Percentiles rank a stretch among this genome's conserved stretches.
These are phyloP conservation scores for Apostichopus parvimensis DNA, from an alignment of 35 echinoderm and acorn worm genomes.

Conservation along the genomic window DNA sequence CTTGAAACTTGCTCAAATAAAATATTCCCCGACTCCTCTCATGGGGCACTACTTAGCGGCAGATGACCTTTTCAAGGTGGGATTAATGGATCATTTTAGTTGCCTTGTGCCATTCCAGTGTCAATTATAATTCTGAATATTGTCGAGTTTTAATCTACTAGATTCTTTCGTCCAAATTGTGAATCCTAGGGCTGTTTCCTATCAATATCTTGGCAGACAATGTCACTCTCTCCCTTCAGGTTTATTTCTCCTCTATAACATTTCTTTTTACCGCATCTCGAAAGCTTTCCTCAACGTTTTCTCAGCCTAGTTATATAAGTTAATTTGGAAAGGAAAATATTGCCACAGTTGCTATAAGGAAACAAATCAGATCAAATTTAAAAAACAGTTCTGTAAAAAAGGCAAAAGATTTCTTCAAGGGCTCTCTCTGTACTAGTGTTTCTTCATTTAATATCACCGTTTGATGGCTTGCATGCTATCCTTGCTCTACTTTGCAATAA, in stretches of 20 bases:
- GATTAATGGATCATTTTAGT: slow-evolving; percentile 43
- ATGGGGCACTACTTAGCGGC: background rate
- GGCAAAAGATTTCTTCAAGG: background rate
- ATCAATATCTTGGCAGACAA: background rate
- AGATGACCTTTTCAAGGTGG: slow-evolving; percentile 11
- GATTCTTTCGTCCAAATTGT: background rate
- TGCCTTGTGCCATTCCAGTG: background rate
- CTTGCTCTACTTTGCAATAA: background rate
- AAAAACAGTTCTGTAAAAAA: background rate
- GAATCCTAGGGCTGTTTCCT: background rate
- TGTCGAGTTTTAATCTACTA: slow-evolving; percentile 3
- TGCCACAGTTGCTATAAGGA: slow-evolving; percentile 10
- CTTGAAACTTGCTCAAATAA: background rate
- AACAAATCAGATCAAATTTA: background rate
- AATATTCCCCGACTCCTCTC: background rate
- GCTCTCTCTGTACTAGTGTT: background rate
- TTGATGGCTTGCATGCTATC: background rate
- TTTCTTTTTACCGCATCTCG: background rate
- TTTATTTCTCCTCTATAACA: background rate
- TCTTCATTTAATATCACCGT: background rate
- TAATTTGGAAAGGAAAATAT: slow-evolving; percentile 2
- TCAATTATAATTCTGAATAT: slow-evolving; percentile 31
- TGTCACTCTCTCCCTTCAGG: background rate
- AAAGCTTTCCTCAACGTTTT: background rate
- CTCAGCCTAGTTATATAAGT: background rate